Evolutionary conservation across 2,888 invertebrate genomes (phyloP).

Genomic region (Hirtodrosophila confusa): DNA sequence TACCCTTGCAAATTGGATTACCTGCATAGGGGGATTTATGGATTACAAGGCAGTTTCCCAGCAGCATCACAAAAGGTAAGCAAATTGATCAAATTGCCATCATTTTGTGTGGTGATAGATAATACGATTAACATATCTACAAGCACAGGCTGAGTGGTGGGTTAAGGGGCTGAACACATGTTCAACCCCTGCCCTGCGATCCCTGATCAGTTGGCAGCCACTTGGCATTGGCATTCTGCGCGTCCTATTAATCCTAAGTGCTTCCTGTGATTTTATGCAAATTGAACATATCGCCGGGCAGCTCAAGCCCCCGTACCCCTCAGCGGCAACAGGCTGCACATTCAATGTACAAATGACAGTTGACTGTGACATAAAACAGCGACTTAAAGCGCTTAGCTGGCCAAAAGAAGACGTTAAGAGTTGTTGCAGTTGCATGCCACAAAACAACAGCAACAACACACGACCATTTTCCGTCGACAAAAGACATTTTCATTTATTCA

Average conservation of each 20-base stretch:
- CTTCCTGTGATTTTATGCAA: slow-evolving; percentile 80
- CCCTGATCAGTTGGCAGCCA: slow-evolving; percentile 7
- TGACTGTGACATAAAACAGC: slow-evolving; percentile 82
- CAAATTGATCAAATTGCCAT: slow-evolving; percentile 30
- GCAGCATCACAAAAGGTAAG: slow-evolving; percentile 52
- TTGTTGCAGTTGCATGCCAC: slow-evolving; percentile 59
- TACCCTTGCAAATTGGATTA: slow-evolving; percentile 47
- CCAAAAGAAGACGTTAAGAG: slow-evolving; percentile 80
- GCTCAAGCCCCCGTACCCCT: slow-evolving; percentile 3
- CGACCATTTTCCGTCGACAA: slow-evolving; percentile 70
- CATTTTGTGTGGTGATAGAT: slow-evolving; percentile 8
- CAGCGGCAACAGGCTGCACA: slow-evolving; percentile 30
- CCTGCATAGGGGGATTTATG: slow-evolving; percentile 42
- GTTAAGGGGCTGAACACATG: slow-evolving; percentile 34
- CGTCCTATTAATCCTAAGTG: slow-evolving; percentile 78
- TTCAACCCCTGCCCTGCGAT: slow-evolving; percentile 50
- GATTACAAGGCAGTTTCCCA: slow-evolving; percentile 35
- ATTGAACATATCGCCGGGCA: slow-evolving; percentile 71
- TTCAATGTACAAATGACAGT: slow-evolving; percentile 81
- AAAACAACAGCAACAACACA: slow-evolving; percentile 47
- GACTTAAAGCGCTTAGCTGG: slow-evolving; percentile 64
- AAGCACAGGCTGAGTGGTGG: slow-evolving; percentile 12
- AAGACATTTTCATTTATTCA: slow-evolving; percentile 82
- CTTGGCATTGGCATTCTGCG: slow-evolving; percentile 36
- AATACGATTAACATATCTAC: slow-evolving; percentile 29